These are phyloP conservation scores for Paraplagusia blochii DNA, from an alignment of 2,113 vertebrate genomes.

Conservation along the genomic window DNA sequence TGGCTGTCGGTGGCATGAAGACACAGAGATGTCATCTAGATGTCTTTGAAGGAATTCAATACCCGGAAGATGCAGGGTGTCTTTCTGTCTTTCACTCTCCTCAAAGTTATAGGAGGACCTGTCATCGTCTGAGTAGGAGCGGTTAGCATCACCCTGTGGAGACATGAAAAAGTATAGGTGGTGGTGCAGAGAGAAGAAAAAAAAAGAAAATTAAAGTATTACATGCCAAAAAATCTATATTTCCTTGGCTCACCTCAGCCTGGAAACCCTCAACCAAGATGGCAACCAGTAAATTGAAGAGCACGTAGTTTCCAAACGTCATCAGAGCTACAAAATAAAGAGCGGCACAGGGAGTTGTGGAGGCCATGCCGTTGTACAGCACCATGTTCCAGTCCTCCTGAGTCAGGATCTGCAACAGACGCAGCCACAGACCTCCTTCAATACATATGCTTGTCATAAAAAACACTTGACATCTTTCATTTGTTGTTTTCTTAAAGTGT, in stretches of 20 bases:
- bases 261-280: conserved; percentile 98
- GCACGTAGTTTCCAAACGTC: conserved; percentile 98
- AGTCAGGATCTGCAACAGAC: conserved; percentile 85
- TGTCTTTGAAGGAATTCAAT: conserved; percentile 16
- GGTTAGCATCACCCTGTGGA: conserved; percentile 91
- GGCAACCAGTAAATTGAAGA: conserved; percentile 96
- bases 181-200: not conserved
- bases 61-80: conserved; percentile 83
- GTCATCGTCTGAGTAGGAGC: conserved; percentile 94
- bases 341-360: conserved; percentile 92
- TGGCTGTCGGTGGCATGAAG: too few species aligned
- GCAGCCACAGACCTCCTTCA: conserved; percentile 16
- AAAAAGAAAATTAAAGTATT: not conserved
- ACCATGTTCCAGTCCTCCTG: conserved; percentile 99
- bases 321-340: conserved; percentile 97
- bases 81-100: conserved; percentile 87
- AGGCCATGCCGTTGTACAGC: conserved; percentile 94
- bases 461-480: too few species aligned
- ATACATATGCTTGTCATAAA: too few species aligned
- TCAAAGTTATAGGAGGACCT: conserved; percentile 91
- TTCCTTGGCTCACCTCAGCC: conserved; percentile 83
- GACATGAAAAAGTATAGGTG: not conserved
- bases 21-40: not conserved
- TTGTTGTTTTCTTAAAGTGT: too few species aligned
- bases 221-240: not conserved